Base-by-base conservation (phyloP, 1,140 invertebrate genomes). In the Megalonaias nervosa region DNA sequence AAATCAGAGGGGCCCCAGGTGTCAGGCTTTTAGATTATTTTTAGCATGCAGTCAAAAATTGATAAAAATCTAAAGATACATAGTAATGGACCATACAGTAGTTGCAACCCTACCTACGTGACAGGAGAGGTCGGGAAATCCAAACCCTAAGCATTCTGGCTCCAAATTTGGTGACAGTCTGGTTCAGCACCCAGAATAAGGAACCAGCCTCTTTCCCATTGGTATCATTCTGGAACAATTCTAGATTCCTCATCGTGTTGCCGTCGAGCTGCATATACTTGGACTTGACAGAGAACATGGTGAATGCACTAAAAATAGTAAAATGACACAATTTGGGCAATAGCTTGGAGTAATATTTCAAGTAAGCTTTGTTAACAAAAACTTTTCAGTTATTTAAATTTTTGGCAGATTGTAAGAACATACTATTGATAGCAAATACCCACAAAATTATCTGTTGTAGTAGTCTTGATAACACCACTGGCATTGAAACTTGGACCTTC, bases 91-190 rank as follows among this genome's bases (percentile, higher is more conserved):
- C 38, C 38, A 48, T 48, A 48, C 11, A 48, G 9, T 11, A 48
- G 38, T 48, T 48, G 38, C 11, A 48, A 60, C 67, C 71, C 80
- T 76, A 89, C 89, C 80, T 80, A 14, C 84, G 60, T 72, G 85
- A 81, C 48, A 86, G 75, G n/a, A 91, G 75, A 17, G 91, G 91
- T 48, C 88, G 86, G n/a, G 85, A 66, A n/a, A 92, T 67, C 91
- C 91, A 92, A 6, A 80, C 77, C n/a, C 84, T 82, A 2, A 92
- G 82, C 57, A 91, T 71, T 66, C 91, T 83, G 56, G 77, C 73
- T 12, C 91, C 91, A 88, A 89, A 88, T 76, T 87, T 90, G 15
- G 91, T 91, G 21, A 82, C 78, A 2, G 91, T 91, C 56, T 89
- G 87, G 76, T 92, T 88, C 17, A 92, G 73, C 17, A 89, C 81